Percentiles rank a stretch among this genome's conserved stretches.
phyloP scores from a whole-genome alignment of 2,797 vertebrate genomes.

The Aplochiton taeniatus region DNA sequence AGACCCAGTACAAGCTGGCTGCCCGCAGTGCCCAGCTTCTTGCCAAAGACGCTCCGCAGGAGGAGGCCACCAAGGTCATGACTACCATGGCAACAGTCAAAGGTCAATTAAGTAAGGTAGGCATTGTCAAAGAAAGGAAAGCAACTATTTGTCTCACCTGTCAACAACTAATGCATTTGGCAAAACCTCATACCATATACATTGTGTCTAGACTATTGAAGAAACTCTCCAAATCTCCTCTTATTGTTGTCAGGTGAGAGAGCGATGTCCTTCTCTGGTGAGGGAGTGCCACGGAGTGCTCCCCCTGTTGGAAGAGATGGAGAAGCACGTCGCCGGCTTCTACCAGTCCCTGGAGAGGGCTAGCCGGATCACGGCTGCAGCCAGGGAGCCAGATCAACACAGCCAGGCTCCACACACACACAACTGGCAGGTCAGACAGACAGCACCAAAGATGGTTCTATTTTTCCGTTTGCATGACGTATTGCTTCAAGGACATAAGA shows the following conservation, averaged over 20 bases:
- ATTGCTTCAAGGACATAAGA: no score
- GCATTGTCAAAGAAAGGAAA: slow-evolving; percentile 13
- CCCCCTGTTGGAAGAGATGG: slow-evolving; percentile 88
- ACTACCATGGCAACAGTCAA: slow-evolving; percentile 83
- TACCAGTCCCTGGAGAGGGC: slow-evolving; percentile 90
- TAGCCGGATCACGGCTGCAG: slow-evolving; percentile 77
- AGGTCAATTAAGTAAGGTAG: slow-evolving; percentile 89
- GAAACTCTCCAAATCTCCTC: neutral
- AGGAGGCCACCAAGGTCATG: slow-evolving; percentile 86
- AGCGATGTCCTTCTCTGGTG: slow-evolving; percentile 79
- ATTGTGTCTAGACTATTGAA: neutral
- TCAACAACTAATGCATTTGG: neutral
- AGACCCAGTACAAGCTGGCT: slow-evolving; percentile 88
- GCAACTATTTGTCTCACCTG: slow-evolving; percentile 1
- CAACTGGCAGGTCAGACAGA: slow-evolving; percentile 68
- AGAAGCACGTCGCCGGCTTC: slow-evolving; percentile 89
- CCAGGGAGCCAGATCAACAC: slow-evolving; percentile 74
- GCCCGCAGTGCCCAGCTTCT: slow-evolving; percentile 87
- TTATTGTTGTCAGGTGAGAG: slow-evolving; percentile 81
- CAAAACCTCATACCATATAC: neutral
- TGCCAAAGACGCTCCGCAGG: slow-evolving; percentile 86
- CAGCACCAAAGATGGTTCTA: no score
- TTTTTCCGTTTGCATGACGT: no score
- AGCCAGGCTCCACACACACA: slow-evolving; percentile 58
- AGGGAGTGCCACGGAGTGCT: slow-evolving; percentile 86